A percentile compares a stretch with the other conserved stretches of the same genome.
These are phyloP conservation scores for Aphelocoma californica DNA, from an alignment of 2,797 vertebrate genomes.

Conservation along the genomic window DNA sequence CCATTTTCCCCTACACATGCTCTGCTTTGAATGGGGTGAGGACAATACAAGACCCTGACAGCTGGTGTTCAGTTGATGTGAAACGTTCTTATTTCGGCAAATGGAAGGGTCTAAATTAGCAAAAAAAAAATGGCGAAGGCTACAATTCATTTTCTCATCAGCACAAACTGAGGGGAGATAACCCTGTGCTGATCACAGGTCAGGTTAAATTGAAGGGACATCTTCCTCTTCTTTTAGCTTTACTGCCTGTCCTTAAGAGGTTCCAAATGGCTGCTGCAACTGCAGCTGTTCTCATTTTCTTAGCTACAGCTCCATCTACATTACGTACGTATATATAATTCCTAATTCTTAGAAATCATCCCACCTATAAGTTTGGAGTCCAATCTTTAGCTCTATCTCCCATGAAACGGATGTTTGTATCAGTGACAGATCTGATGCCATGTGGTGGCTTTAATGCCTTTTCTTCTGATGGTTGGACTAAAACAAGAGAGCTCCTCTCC, in stretches of 20 bases:
- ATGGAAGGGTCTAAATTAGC: not conserved
- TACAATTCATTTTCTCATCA: not conserved
- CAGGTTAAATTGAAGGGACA: not conserved
- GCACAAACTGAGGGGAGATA: not conserved
- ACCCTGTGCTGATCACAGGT: rapidly evolving
- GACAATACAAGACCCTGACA: not conserved
- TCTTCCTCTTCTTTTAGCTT: not conserved
- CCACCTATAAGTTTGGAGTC: not conserved
- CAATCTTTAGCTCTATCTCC: not conserved
- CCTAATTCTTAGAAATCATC: not conserved
- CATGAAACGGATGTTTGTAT: not conserved
- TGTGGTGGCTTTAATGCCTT: not conserved
- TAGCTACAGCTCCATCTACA: not conserved
- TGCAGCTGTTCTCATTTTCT: not conserved
- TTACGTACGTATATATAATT: not conserved
- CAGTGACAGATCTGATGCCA: not conserved
- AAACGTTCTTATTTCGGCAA: not conserved
- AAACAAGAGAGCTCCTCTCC: not conserved
- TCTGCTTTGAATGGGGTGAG: not conserved
- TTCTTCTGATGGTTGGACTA: not conserved
- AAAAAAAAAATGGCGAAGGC: not conserved
- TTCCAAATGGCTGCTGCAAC: not conserved
- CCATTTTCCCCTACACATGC: not conserved
- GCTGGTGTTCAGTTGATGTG: not conserved
- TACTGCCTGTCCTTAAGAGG: not conserved